Evolutionary conservation across 1,140 invertebrate genomes (phyloP).

Genomic region (Callitettix versicolor): DNA sequence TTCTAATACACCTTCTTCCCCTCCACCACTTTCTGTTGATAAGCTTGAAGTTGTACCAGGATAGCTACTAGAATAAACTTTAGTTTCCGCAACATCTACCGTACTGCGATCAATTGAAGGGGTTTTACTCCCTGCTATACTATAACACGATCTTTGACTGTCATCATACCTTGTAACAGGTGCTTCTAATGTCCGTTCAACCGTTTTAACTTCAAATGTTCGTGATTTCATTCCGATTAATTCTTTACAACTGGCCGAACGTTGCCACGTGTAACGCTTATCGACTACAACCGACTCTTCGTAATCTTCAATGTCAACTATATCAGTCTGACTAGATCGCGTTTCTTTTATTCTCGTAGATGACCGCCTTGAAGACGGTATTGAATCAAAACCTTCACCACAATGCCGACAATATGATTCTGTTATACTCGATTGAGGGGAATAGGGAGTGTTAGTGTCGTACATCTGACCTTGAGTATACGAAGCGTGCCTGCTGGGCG

Average conservation of each 20-base stretch:
- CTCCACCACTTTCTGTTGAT: slow-evolving; percentile 47
- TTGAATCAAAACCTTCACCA: slow-evolving; percentile 13
- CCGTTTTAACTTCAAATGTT: slow-evolving; percentile 19
- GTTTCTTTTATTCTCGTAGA: slow-evolving; percentile 11
- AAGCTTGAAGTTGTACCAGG: slow-evolving; percentile 57
- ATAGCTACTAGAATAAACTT: slow-evolving; percentile 73
- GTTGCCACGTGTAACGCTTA: slow-evolving; percentile 50
- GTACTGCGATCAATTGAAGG: slow-evolving; percentile 24
- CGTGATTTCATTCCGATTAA: slow-evolving; percentile 17
- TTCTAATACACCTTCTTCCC: slow-evolving; percentile 43
- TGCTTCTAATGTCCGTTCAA: slow-evolving; percentile 50
- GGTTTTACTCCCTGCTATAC: slow-evolving; percentile 24
- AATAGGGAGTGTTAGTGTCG: slow-evolving; percentile 6
- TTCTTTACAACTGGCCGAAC: slow-evolving; percentile 58
- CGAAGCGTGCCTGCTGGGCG: slow-evolving; percentile 13
- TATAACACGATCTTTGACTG: slow-evolving; percentile 21
- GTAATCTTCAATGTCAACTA: slow-evolving; percentile 31
- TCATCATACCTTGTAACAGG: slow-evolving; percentile 67
- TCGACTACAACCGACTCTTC: slow-evolving; percentile 25
- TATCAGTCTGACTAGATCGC: slow-evolving; percentile 25
- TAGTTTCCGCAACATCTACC: slow-evolving; percentile 34
- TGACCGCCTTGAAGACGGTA: slow-evolving; percentile 6
- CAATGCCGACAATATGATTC: slow-evolving; percentile 14
- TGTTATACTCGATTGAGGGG: slow-evolving; percentile 7
- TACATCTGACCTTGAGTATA: slow-evolving; percentile 18